These are phyloP conservation scores for Dipodomys stephensi DNA, from an alignment of 2,113 vertebrate species.

Conservation along the genomic window DNA sequence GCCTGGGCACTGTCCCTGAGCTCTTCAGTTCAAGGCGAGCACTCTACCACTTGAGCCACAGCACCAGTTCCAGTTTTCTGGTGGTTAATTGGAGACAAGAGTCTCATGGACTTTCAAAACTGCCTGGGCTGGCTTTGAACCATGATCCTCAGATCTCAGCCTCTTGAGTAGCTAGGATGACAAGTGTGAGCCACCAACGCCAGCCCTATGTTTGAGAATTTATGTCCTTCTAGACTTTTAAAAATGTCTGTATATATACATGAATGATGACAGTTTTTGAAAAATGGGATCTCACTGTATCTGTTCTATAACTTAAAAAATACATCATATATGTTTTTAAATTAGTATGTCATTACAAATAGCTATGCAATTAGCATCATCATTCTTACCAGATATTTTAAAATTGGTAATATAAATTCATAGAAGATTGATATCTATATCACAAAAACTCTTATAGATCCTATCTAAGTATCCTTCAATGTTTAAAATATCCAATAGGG, in stretches of 20 bases:
- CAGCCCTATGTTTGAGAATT: not conserved
- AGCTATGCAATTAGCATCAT: not conserved
- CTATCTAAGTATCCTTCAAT: not conserved
- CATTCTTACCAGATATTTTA: not conserved
- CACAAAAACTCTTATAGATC: not conserved
- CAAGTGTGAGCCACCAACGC: too few relatives aligned
- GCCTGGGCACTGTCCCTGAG: too few relatives aligned
- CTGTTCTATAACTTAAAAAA: constrained; percentile 26
- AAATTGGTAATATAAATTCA: not conserved
- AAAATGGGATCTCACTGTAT: not conserved
- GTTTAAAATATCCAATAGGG: not conserved
- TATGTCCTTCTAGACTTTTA: not conserved
- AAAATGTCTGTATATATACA: not conserved
- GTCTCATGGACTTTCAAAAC: too few relatives aligned
- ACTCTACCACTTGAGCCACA: too few relatives aligned
- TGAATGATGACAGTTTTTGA: not conserved
- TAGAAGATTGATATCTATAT: not conserved
- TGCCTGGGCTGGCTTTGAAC: too few relatives aligned
- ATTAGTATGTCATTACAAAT: not conserved
- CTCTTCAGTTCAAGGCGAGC: too few relatives aligned
- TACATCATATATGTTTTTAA: not conserved
- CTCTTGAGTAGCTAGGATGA: too few relatives aligned
- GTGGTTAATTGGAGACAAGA: too few relatives aligned
- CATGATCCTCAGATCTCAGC: too few relatives aligned
- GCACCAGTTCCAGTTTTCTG: too few relatives aligned